Base-by-base conservation (phyloP, 2,888 invertebrate genomes). In the Cyaniris semiargus region DNA sequence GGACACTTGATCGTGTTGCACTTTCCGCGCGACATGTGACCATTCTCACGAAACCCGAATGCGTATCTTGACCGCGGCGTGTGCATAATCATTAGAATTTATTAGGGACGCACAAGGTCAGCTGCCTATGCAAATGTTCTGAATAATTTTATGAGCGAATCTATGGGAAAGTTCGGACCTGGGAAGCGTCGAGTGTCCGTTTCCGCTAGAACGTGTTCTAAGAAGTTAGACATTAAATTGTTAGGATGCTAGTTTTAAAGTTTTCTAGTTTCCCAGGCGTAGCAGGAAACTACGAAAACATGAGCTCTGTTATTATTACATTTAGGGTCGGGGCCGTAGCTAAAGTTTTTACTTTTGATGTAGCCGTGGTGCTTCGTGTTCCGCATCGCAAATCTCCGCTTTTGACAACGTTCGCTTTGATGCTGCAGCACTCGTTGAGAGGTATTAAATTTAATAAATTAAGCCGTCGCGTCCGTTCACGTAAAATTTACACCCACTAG, bases 301-400 rank as follows among this genome's bases (percentile, higher is more conserved):
- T 78, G 87, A 81, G 86, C 86, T 85, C 85, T 85, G 85, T 86
- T 87, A 88, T 86, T 87, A 88, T 89, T 88, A 90, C 89, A 86
- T 86, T 90, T 92, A 90, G 91, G 90, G 90, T 90, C 84, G 66
- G 90, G 91, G 90, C 90, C 90, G 87, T 78, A 88, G 92, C 87
- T 88, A 90, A 93, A 93, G 89, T 93, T 94, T 94, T 92, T 91
- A 89, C 90, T 90, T 93, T 90, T 89, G 88, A 88, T 85, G 86
- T 89, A 86, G 87, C 13, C 8, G 71, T 34, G 71, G 76, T 13
- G 76, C 71, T 89, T 88, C 86, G 84, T 88, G 89, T 89, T 89
- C 87, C 90, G 89, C 88, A 86, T 86, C 87, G 90, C 85, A 86
- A 87, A 86, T 88, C 86, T 85, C 84, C 87, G 90, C 91, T 92